phyloP scores from a whole-genome alignment of 2,797 vertebrate species.

The Myotis planiceps region DNA sequence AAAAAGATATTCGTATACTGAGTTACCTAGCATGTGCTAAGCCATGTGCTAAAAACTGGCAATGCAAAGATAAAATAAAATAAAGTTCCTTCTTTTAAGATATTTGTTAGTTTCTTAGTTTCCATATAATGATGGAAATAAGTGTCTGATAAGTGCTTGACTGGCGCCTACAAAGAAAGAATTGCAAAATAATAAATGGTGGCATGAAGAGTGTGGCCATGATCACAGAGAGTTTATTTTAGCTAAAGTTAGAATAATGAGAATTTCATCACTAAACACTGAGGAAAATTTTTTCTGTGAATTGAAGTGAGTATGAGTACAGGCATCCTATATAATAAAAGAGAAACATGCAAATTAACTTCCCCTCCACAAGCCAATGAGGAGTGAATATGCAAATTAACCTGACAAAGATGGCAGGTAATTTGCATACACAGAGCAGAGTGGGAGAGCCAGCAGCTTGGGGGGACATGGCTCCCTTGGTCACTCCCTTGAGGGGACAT shows the following conservation, averaged over 20 bases:
- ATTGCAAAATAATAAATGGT: neutral
- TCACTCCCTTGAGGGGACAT: no score
- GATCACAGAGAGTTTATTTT: neutral
- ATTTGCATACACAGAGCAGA: no score
- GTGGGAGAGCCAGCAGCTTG: no score
- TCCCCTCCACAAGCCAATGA: no score
- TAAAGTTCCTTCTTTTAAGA: slow-evolving; percentile 33
- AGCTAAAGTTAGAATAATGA: slow-evolving; percentile 30
- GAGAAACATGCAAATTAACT: no score
- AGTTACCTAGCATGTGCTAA: neutral
- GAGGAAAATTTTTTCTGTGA: neutral
- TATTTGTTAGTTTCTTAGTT: neutral
- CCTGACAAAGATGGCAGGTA: no score
- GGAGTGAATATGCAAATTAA: no score
- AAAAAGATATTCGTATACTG: neutral
- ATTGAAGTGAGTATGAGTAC: neutral
- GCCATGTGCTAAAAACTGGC: neutral
- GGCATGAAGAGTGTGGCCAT: neutral
- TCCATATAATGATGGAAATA: neutral
- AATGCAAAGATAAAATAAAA: neutral
- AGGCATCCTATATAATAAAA: neutral
- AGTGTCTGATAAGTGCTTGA: neutral
- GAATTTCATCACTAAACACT: slow-evolving; percentile 27
- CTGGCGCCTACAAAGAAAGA: neutral
- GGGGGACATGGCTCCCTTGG: no score